Evolutionary conservation across 1,140 invertebrate species (phyloP).

Genomic region (Drosophila pachea): DNA sequence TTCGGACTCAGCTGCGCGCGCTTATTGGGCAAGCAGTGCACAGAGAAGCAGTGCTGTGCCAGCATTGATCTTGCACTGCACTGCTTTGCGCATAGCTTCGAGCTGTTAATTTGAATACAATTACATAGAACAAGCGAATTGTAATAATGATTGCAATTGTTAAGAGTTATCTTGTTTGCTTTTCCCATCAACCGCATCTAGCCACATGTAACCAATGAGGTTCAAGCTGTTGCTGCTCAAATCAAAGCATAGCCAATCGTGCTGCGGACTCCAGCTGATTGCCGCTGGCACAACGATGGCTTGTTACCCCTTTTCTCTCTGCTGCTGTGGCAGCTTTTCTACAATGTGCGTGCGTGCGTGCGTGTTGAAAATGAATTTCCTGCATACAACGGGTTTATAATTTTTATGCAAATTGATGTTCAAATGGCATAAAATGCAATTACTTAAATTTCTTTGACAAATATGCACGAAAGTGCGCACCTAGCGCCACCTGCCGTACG

Average conservation of each 20-base stretch:
- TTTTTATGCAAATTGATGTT: constrained; percentile 44
- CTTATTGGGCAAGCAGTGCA: background rate
- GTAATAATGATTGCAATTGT: background rate
- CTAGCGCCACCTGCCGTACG: background rate
- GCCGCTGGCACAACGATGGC: background rate
- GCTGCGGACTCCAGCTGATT: background rate
- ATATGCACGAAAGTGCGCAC: constrained; percentile 36
- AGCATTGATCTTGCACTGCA: background rate
- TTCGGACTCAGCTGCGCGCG: background rate
- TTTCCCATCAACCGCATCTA: background rate
- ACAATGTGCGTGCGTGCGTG: constrained; percentile 25
- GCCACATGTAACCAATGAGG: background rate
- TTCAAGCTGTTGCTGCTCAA: background rate
- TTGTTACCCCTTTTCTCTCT: background rate
- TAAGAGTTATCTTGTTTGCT: background rate
- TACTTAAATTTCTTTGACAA: constrained; percentile 73
- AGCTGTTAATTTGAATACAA: background rate
- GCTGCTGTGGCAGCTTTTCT: background rate
- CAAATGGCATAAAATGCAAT: constrained; percentile 57
- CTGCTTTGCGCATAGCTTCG: background rate
- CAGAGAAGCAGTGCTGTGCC: background rate
- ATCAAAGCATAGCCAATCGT: background rate
- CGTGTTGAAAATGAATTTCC: constrained; percentile 42
- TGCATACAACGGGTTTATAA: constrained; percentile 23
- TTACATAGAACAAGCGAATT: no score